Conservation (phyloP, 2,797 vertebrate genomes). For the Ateles fusciceps region DNA sequence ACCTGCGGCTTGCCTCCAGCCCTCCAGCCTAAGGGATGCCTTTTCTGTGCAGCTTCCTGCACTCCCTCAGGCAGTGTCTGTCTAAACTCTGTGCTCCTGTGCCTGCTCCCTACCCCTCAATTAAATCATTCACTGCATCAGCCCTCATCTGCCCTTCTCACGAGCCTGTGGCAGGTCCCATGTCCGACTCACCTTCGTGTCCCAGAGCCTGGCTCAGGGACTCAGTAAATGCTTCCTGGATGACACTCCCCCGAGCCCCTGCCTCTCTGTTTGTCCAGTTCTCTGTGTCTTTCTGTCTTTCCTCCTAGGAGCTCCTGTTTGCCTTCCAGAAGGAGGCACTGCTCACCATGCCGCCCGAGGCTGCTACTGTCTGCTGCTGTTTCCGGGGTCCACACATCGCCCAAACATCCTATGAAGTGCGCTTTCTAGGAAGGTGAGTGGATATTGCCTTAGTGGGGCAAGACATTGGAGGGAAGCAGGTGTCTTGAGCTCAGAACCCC, state of each 20-base stretch:
- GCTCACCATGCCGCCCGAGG: not conserved
- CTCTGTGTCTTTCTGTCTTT: not conserved
- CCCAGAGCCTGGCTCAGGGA: not conserved
- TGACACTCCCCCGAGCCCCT: not conserved
- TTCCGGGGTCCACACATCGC: constrained; percentile 66
- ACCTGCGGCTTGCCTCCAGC: not conserved
- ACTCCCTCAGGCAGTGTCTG: not conserved
- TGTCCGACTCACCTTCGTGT: not conserved
- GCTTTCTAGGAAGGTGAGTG: constrained; percentile 56
- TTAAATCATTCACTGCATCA: not conserved
- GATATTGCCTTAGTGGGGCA: no score
- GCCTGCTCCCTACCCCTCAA: no score
- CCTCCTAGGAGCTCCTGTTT: constrained; percentile 64
- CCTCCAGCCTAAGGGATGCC: not conserved
- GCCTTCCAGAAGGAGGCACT: constrained; percentile 69
- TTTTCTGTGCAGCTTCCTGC: not conserved
- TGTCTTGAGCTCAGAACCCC: not conserved
- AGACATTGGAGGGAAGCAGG: not conserved
- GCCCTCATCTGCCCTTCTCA: not conserved
- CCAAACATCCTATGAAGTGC: constrained; percentile 56
- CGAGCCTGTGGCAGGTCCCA: not conserved
- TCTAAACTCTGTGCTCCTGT: not conserved
- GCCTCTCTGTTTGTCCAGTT: not conserved
- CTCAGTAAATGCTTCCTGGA: not conserved
- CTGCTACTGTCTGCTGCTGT: constrained; percentile 78